These are phyloP conservation scores for Ophion ventricosus DNA, from an alignment of 2,888 invertebrate genomes.

Conservation along the genomic window DNA sequence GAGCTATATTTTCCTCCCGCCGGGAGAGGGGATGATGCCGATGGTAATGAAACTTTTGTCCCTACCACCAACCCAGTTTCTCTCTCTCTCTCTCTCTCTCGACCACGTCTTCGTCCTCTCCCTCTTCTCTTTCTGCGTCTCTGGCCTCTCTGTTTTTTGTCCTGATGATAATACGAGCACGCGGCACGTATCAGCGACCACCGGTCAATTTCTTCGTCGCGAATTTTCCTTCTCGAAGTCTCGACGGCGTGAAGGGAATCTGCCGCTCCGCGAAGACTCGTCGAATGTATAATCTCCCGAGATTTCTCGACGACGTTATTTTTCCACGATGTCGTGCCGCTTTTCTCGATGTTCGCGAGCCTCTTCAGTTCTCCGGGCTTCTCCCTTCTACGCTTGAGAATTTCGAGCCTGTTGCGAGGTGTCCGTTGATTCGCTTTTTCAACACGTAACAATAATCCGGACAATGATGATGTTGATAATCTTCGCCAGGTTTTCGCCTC, in stretches of 20 bases:
- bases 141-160: slow-evolving; percentile 22
- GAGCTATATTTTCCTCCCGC: neutral
- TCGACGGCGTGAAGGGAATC: neutral
- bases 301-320: too few relatives aligned
- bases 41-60: slow-evolving; percentile 8
- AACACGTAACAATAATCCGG: neutral
- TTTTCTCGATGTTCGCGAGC: neutral
- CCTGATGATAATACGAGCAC: neutral
- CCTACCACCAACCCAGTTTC: slow-evolving; percentile 31
- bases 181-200: neutral
- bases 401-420: neutral
- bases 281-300: neutral
- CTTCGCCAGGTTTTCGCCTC: slow-evolving; percentile 63
- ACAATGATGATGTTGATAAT: slow-evolving; percentile 2
- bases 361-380: neutral
- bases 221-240: neutral
- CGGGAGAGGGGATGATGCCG: neutral
- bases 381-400: slow-evolving; percentile 5
- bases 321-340: neutral
- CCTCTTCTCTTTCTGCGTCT: slow-evolving; percentile 21
- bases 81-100: slow-evolving; percentile 7
- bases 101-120: slow-evolving; percentile 13
- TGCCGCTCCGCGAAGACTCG: neutral
- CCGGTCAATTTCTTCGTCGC: neutral
- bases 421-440: neutral